Evolutionary conservation across 1,140 invertebrate species (phyloP).

Genomic region (Monochamus saltuarius): DNA sequence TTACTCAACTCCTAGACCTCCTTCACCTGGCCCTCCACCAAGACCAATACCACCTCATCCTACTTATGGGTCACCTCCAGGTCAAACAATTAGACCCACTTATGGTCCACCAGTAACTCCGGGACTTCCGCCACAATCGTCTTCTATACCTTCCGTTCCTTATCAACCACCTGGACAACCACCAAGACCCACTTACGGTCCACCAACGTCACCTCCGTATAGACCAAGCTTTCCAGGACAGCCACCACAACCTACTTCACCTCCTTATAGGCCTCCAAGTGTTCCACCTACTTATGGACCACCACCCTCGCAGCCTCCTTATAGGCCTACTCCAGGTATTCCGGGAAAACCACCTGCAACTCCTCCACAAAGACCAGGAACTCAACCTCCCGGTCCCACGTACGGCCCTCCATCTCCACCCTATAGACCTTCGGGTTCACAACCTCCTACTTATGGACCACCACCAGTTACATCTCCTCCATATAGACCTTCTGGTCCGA

Average conservation of each 20-base stretch:
- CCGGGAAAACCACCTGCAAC: no score
- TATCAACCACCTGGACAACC: neutral
- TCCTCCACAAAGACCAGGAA: conserved; percentile 26
- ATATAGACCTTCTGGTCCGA: conserved; percentile 12
- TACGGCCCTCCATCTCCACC: conserved; percentile 19
- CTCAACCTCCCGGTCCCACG: conserved; percentile 24
- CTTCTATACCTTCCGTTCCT: neutral
- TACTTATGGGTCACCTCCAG: conserved; percentile 17
- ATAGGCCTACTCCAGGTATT: conserved; percentile 13
- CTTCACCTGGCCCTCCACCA: conserved; percentile 25
- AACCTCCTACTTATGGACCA: conserved; percentile 35
- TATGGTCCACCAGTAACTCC: neutral
- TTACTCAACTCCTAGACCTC: conserved; percentile 29
- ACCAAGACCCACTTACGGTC: neutral
- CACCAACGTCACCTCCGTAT: conserved; percentile 21
- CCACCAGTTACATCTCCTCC: conserved; percentile 21
- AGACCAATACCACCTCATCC: conserved; percentile 30
- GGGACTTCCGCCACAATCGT: neutral
- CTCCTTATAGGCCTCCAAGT: conserved; percentile 37
- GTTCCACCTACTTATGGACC: conserved; percentile 30
- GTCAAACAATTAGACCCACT: neutral
- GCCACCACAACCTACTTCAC: conserved; percentile 24
- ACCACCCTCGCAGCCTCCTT: conserved; percentile 14
- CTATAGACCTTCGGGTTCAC: conserved; percentile 44
- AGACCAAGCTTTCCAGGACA: conserved; percentile 29